These are phyloP conservation scores for Xestia sexstrigata DNA, from an alignment of 2,888 invertebrate genomes.

Conservation along the genomic window DNA sequence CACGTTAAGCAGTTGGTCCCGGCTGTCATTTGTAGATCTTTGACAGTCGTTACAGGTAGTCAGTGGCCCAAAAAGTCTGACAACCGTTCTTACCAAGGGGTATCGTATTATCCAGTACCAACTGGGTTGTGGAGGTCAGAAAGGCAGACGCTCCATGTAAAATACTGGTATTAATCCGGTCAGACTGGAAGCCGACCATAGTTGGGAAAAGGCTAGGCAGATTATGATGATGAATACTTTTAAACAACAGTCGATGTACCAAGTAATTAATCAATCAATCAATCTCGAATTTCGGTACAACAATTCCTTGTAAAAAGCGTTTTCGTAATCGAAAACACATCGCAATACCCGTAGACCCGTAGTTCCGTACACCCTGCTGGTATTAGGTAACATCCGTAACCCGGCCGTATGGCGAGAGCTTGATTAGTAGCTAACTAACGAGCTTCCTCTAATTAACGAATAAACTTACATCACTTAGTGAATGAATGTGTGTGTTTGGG, in stretches of 20 bases:
- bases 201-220: too few relatives aligned
- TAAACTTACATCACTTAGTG: slow-evolving; percentile 35
- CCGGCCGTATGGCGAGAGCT: neutral
- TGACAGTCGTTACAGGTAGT: too few relatives aligned
- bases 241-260: neutral
- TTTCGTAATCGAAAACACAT: neutral
- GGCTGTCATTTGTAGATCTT: too few relatives aligned
- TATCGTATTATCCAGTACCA: too few relatives aligned
- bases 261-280: neutral
- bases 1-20: too few relatives aligned
- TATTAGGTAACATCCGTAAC: slow-evolving; percentile 4
- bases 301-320: neutral
- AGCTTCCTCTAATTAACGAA: slow-evolving; percentile 42
- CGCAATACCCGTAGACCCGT: neutral
- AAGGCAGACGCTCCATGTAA: too few relatives aligned
- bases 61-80: too few relatives aligned
- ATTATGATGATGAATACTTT: too few relatives aligned
- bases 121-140: too few relatives aligned
- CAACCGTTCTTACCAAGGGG: too few relatives aligned
- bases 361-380: neutral
- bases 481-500: slow-evolving; percentile 13
- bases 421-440: slow-evolving; percentile 44
- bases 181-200: too few relatives aligned
- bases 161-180: too few relatives aligned
- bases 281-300: neutral